Conservation (phyloP, 1,140 invertebrate genomes). For the Leguminivora glycinivorella region DNA sequence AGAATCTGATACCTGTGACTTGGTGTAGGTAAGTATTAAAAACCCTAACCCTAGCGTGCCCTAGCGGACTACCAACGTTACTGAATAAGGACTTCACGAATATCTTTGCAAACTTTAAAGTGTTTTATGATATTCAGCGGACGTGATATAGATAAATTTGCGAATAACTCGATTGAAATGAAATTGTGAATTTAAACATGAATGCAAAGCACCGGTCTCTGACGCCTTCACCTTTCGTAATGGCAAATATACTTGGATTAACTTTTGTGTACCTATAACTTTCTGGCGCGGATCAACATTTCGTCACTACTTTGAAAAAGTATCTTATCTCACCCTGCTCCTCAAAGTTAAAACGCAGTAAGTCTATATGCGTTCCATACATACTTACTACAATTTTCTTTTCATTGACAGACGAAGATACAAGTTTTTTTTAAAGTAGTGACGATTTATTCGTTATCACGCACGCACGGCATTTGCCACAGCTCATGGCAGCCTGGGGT, state of each 20-base stretch:
- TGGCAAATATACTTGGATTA: conserved; percentile 34
- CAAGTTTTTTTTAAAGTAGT: too few relatives aligned
- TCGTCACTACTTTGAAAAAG: not conserved
- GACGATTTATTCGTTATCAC: too few relatives aligned
- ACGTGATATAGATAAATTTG: conserved; percentile 54
- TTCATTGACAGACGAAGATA: too few relatives aligned
- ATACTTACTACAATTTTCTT: too few relatives aligned
- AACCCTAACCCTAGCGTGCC: conserved; percentile 30
- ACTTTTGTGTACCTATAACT: conserved; percentile 38
- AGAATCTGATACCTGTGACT: too few relatives aligned
- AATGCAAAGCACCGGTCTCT: conserved; percentile 4
- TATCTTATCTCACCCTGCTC: too few relatives aligned
- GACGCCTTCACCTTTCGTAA: conserved; percentile 29
- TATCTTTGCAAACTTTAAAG: conserved; percentile 63
- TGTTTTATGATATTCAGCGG: conserved; percentile 64
- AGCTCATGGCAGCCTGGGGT: too few relatives aligned
- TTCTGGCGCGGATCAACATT: not conserved
- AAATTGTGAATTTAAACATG: conserved; percentile 38
- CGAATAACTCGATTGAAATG: conserved; percentile 46
- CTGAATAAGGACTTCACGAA: conserved; percentile 60
- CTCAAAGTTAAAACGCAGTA: too few relatives aligned
- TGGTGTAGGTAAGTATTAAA: too few relatives aligned
- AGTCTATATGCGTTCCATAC: too few relatives aligned
- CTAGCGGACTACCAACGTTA: conserved; percentile 38
- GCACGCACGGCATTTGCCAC: too few relatives aligned